Evolutionary conservation across 35 echinoderm and acorn worm genomes (phyloP).

Genomic region (Amphiura filiformis): DNA sequence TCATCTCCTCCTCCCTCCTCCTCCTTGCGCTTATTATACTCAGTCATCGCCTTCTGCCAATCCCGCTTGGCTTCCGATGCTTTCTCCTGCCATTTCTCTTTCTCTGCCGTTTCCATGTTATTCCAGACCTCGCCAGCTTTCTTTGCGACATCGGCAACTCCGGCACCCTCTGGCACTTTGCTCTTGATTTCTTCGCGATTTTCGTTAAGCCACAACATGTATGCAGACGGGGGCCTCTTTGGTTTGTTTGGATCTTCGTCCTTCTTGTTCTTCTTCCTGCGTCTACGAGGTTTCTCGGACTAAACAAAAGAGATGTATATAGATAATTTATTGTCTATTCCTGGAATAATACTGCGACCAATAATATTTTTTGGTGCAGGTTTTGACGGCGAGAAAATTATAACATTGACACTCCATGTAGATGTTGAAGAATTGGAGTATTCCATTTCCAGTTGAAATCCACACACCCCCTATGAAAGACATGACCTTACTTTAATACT

Average conservation of each 20-base stretch:
- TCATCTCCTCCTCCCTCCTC: neutral
- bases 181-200: slow-evolving; percentile 62
- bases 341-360: no score
- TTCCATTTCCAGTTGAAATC: no score
- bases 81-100: slow-evolving; percentile 65
- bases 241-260: slow-evolving; percentile 80
- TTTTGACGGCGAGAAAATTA: no score
- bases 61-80: slow-evolving; percentile 48
- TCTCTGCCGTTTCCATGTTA: slow-evolving; percentile 48
- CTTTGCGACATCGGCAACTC: slow-evolving; percentile 79
- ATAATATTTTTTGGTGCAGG: no score
- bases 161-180: slow-evolving; percentile 52
- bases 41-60: slow-evolving; percentile 57
- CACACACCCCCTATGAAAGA: no score
- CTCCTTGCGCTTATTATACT: slow-evolving; percentile 55
- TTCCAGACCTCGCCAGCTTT: slow-evolving; percentile 89
- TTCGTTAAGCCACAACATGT: slow-evolving; percentile 84
- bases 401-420: no score
- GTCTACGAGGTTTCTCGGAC: slow-evolving; percentile 62
- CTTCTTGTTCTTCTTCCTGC: slow-evolving; percentile 55
- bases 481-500: no score
- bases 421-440: no score
- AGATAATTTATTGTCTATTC: neutral
- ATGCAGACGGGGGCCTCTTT: slow-evolving; percentile 66
- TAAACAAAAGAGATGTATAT: neutral